Conservation (phyloP, 2,888 invertebrate genomes). For the Graphium colonna region DNA sequence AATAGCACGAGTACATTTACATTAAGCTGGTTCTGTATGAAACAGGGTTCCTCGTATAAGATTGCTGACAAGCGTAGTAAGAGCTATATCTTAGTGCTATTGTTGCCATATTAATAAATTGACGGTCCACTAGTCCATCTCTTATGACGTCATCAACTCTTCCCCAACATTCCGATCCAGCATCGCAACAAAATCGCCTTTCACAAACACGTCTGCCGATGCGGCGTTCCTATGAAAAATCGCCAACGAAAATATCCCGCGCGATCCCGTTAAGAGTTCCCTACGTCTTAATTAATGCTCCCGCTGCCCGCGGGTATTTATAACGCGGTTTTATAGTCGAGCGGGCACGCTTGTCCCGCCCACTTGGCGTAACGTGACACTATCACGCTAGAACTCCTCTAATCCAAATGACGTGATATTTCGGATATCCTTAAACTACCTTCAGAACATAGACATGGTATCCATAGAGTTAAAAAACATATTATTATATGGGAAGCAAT, state of each 20-base stretch:
- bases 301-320: constrained; percentile 17
- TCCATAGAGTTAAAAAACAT: too few species aligned
- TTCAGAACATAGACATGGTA: too few species aligned
- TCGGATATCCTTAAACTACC: too few species aligned
- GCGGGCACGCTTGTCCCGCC: constrained; percentile 14
- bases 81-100: neutral
- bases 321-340: constrained; percentile 20
- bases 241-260: constrained; percentile 21
- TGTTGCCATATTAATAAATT: too few species aligned
- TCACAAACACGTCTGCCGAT: neutral
- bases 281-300: constrained; percentile 23
- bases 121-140: neutral
- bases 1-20: too few species aligned
- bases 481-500: too few species aligned
- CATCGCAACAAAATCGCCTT: neutral
- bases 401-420: too few species aligned
- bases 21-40: neutral
- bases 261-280: constrained; percentile 22
- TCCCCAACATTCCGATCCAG: neutral
- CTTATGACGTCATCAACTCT: neutral
- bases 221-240: constrained; percentile 11
- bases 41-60: neutral
- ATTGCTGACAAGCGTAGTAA: neutral
- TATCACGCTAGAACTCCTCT: neutral
- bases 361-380: constrained; percentile 18